Base-by-base conservation (phyloP, 2,888 invertebrate genomes). In the Leptopilina drosophilae region DNA sequence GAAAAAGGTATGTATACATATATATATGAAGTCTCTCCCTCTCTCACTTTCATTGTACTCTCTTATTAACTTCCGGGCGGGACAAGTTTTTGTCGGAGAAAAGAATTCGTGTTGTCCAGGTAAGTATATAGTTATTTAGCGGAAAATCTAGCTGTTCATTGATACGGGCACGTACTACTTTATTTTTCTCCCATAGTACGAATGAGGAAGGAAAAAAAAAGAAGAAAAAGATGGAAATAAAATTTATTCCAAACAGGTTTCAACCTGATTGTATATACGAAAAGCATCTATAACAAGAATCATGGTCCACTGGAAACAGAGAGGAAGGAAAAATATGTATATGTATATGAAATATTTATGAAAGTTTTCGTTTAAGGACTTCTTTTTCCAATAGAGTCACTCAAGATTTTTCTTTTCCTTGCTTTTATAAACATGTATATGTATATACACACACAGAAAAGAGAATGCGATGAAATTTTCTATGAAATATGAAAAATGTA, bases 211-310 rank as follows among this genome's bases (percentile, higher is more conserved):
- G 26, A 56, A 49, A 73, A 73, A 56, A 33, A 56, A 33, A 56
- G 26, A 73, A 73, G 33, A 33, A 56, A 49, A 73, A 73, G 73
- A n/a, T 56, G 73, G 1, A 56, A 73, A 73, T 59, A 73, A 73
- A 73, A 73, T 73, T 73, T 73, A 73, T 73, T 73, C 73, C 56
- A 26, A 33, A 33, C 73, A 73, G 73, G 73, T 73, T 73, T 73
- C 73, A 73, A 53, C n/a, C 40, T 73, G 73, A 73, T 73, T 73
- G 56, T 73, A 49, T 49, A 49, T 11, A 73, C 73, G 56, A 33
- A 56, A 56, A 73, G n/a, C 40, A 33, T 73, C 33, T 14, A 42
- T 42, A 73, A 53, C 73, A 73, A 69, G 53, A 5, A n/a, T 56
- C 73, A 73, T 56, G 73, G 73, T 73, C 73, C 40, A 15, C 15